Conservation (phyloP, 1,140 invertebrate species). For the Apis florea region DNA sequence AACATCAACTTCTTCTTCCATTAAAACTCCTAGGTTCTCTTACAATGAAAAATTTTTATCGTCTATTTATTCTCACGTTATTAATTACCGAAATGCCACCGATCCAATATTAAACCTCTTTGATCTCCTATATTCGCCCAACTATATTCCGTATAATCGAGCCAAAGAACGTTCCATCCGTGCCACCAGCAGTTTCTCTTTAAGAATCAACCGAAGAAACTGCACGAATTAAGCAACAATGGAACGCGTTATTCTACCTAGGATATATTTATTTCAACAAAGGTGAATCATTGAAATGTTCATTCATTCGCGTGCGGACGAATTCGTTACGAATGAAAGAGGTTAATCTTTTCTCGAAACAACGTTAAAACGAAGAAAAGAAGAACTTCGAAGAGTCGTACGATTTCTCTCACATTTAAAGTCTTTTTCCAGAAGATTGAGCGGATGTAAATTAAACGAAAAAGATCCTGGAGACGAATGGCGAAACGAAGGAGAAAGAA, state of each 20-base stretch:
- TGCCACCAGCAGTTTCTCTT: slow-evolving; percentile 20
- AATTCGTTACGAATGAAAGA: too few relatives aligned
- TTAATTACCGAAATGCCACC: slow-evolving; percentile 19
- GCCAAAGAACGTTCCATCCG: background rate
- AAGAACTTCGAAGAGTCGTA: slow-evolving; percentile 3
- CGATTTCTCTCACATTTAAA: background rate
- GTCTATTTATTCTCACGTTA: slow-evolving; percentile 6
- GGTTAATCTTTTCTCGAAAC: too few relatives aligned
- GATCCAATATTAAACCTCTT: background rate
- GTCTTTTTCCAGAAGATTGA: background rate
- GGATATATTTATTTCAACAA: too few relatives aligned
- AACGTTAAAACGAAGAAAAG: background rate
- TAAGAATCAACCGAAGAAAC: background rate
- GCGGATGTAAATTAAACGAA: background rate
- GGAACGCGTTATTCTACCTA: too few relatives aligned
- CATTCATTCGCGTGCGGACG: too few relatives aligned
- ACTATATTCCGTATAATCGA: too few relatives aligned
- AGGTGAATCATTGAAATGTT: too few relatives aligned
- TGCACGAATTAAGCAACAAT: background rate
- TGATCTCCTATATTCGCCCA: background rate
- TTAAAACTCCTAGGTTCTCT: background rate
- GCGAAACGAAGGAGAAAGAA: background rate
- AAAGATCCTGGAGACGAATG: background rate
- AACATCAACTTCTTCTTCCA: background rate
- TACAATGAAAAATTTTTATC: slow-evolving; percentile 5